Base-by-base conservation (phyloP, 2,113 vertebrate genomes). In the Eleginops maclovinus region DNA sequence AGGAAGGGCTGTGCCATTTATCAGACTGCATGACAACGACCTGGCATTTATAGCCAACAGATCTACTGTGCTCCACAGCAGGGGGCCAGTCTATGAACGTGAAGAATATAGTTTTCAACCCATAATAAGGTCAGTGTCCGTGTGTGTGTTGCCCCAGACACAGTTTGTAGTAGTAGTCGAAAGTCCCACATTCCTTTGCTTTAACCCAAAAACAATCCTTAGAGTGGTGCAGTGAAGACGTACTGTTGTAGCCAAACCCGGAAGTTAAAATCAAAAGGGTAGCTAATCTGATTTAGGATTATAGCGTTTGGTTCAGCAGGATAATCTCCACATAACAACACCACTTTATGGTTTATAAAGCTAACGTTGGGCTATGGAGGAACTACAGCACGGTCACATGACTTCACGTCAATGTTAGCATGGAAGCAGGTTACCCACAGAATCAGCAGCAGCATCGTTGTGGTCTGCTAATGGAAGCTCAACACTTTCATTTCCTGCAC, bases 1-100 rank as follows among this genome's bases (percentile, higher is more conserved):
- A 66, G 60, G 24, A 58, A 74, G 16, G 46, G 46, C 46, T 47
- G 28, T 74, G 69, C 28, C 43, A 14, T 73, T 72, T 46, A 51
- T 19, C n/a, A 50, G 36, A 24, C n/a, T n/a, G 54, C 15, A 40
- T 77, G 49, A 24, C 41, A 26, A n/a, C 4, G 41, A 44, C 2
- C 17, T 50, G 75, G 41, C n/a, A 60, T 71, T 54, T 51, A 44
- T 59, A 8, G 44, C 10, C 12, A 2, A n/a, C 15, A 47, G 16
- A 28, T 46, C 36, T n/a, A 3, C 36, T 36, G 17, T 3, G 11
- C 7, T 55, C 36, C 16, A 44, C 66, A 17, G n/a, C 46, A 49
- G 13, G 14, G 13, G 15, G 21, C 13, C 16, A 16, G 11, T 8
- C 40, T 12, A 3, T 71, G 36, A 41, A 43, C 19, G 14, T 21